phyloP scores from a whole-genome alignment of 2,113 vertebrate genomes.

The Agelaius phoeniceus region DNA sequence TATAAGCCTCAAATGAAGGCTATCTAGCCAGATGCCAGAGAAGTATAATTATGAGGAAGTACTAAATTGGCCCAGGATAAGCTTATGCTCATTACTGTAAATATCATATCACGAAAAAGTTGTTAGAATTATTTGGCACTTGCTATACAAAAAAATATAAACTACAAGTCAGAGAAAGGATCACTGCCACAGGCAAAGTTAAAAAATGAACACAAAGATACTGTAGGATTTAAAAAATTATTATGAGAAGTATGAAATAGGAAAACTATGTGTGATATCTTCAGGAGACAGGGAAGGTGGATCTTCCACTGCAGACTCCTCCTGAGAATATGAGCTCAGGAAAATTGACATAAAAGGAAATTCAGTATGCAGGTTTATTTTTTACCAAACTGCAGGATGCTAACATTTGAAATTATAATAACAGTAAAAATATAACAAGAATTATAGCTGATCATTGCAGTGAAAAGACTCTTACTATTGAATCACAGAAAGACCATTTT shows the following conservation, averaged over 20 bases:
- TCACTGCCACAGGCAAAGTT: not conserved
- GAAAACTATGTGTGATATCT: not conserved
- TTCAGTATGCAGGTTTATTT: not conserved
- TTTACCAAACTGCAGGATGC: not conserved
- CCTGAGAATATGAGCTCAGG: not conserved
- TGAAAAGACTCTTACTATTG: not conserved
- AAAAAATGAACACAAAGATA: not conserved
- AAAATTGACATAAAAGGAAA: not conserved
- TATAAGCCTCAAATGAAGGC: not conserved
- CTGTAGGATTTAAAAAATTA: fast-evolving
- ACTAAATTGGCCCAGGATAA: not conserved
- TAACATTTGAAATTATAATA: not conserved
- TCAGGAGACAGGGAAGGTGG: not conserved
- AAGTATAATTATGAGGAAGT: not conserved
- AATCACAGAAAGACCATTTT: not conserved
- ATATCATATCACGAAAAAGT: not conserved
- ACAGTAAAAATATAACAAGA: not conserved
- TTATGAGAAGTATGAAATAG: not conserved
- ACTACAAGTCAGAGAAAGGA: not conserved
- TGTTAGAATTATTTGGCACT: not conserved
- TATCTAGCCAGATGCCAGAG: not conserved
- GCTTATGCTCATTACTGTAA: not conserved
- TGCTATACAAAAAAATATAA: not conserved
- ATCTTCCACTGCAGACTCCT: not conserved
- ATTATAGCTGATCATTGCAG: not conserved